phyloP scores from a whole-genome alignment of 2,888 invertebrate genomes.

The Gonocerus acuteangulatus region DNA sequence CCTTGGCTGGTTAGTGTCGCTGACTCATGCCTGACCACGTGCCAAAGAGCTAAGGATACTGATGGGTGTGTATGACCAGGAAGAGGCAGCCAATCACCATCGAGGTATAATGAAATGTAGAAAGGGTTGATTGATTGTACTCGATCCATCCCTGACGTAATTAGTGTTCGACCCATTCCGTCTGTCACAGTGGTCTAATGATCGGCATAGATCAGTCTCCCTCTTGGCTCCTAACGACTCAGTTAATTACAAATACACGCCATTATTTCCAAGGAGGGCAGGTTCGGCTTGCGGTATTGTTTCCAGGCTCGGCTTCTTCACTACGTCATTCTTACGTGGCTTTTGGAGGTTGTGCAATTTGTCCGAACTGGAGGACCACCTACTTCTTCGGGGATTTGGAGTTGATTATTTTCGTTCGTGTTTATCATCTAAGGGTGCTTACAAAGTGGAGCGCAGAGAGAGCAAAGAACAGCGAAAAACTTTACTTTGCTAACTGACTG shows the following conservation, averaged over 20 bases:
- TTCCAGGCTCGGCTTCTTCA: slow-evolving; percentile 9
- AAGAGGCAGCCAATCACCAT: slow-evolving; percentile 9
- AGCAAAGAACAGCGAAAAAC: too few species aligned
- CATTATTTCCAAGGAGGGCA: slow-evolving; percentile 16
- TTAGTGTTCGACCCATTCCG: slow-evolving; percentile 7
- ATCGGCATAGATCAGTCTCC: slow-evolving; percentile 9
- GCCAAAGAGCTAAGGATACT: slow-evolving; percentile 4
- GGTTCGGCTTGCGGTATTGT: slow-evolving; percentile 16
- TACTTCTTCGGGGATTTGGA: not conserved
- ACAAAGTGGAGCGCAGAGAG: too few species aligned
- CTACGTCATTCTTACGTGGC: too few species aligned
- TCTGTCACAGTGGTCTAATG: slow-evolving; percentile 20
- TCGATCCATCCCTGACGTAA: slow-evolving; percentile 12
- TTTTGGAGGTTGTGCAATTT: not conserved
- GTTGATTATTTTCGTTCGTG: too few species aligned
- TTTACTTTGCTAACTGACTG: too few species aligned
- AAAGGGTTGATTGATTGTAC: slow-evolving; percentile 15
- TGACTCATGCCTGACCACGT: slow-evolving; percentile 10
- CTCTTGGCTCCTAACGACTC: slow-evolving; percentile 22
- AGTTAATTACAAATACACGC: slow-evolving; percentile 25
- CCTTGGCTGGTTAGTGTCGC: not conserved
- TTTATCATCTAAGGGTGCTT: too few species aligned
- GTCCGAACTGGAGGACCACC: not conserved
- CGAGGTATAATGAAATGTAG: slow-evolving; percentile 17
- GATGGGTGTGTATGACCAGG: slow-evolving; percentile 19